A percentile compares a stretch with the other conserved stretches of the same genome.
Conservation (phyloP, 2,888 invertebrate species). For the Xestia xanthographa region DNA sequence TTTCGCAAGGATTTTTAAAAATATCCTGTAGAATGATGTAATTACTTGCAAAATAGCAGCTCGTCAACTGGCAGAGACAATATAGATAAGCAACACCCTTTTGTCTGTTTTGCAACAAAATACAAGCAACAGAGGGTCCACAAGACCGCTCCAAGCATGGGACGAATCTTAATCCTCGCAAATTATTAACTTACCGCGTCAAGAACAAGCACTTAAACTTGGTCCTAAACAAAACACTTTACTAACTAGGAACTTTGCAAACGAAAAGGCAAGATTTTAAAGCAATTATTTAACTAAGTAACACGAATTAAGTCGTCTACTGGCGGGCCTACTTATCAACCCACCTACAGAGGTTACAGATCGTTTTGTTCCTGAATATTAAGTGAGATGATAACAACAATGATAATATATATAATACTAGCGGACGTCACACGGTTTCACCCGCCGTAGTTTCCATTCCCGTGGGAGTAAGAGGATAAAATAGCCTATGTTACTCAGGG, state of each 20-base stretch:
- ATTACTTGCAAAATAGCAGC: slow-evolving; percentile 37
- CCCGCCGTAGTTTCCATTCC: too few species aligned
- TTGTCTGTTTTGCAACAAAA: slow-evolving; percentile 46
- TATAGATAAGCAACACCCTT: slow-evolving; percentile 53
- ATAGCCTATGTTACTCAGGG: too few species aligned
- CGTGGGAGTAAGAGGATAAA: too few species aligned
- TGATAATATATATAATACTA: too few species aligned
- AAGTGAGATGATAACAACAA: slow-evolving; percentile 41
- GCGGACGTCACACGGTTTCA: too few species aligned
- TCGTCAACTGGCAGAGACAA: slow-evolving; percentile 29
- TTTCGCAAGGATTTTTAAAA: not conserved
- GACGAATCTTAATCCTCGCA: slow-evolving; percentile 42
- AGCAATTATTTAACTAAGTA: slow-evolving; percentile 55
- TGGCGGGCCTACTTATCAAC: slow-evolving; percentile 25
- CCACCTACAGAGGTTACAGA: not conserved
- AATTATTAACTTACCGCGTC: slow-evolving; percentile 51
- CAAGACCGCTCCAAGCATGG: slow-evolving; percentile 16
- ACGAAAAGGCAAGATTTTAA: slow-evolving; percentile 57
- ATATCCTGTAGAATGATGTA: not conserved
- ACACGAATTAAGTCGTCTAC: slow-evolving; percentile 27
- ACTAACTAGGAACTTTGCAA: slow-evolving; percentile 44
- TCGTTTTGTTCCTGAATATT: slow-evolving; percentile 46
- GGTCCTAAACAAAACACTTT: slow-evolving; percentile 34
- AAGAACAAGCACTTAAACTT: slow-evolving; percentile 51
- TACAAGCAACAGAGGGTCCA: slow-evolving; percentile 41